These are phyloP conservation scores for Boloria selene DNA, from an alignment of 2,888 invertebrate genomes.

Conservation along the genomic window DNA sequence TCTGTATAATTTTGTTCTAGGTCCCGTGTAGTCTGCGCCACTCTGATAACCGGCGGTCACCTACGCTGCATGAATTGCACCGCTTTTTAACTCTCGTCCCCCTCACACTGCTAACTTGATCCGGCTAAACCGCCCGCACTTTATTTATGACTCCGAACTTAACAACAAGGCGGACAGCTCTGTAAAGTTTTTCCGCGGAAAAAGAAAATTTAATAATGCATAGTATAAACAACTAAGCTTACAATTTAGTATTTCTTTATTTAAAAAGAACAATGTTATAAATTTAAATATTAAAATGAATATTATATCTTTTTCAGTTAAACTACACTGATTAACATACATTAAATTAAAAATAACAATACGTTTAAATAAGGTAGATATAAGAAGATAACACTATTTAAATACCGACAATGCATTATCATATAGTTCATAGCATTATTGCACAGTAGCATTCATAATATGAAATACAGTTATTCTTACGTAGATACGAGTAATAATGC, in stretches of 20 bases:
- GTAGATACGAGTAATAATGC: slow-evolving; percentile 49
- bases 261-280: slow-evolving; percentile 17
- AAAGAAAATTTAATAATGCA: slow-evolving; percentile 37
- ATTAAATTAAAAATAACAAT: too few species aligned
- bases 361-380: too few species aligned
- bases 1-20: slow-evolving; percentile 28
- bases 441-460: slow-evolving; percentile 29
- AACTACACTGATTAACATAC: too few species aligned
- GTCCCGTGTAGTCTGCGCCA: slow-evolving; percentile 55
- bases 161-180: slow-evolving; percentile 47
- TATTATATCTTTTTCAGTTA: too few species aligned
- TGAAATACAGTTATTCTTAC: slow-evolving; percentile 39
- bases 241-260: slow-evolving; percentile 33
- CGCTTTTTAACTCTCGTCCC: slow-evolving; percentile 79
- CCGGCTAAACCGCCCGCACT: slow-evolving; percentile 70
- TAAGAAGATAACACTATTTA: too few species aligned
- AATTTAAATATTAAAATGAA: slow-evolving; percentile 4
- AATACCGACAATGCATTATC: slow-evolving; percentile 1
- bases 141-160: slow-evolving; percentile 76
- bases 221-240: slow-evolving; percentile 30
- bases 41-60: slow-evolving; percentile 79
- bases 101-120: slow-evolving; percentile 72
- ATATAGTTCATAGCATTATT: slow-evolving; percentile 19
- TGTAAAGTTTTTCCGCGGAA: slow-evolving; percentile 36
- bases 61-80: slow-evolving; percentile 79